phyloP scores from a whole-genome alignment of 2,113 vertebrate genomes.

The Albula goreensis region DNA sequence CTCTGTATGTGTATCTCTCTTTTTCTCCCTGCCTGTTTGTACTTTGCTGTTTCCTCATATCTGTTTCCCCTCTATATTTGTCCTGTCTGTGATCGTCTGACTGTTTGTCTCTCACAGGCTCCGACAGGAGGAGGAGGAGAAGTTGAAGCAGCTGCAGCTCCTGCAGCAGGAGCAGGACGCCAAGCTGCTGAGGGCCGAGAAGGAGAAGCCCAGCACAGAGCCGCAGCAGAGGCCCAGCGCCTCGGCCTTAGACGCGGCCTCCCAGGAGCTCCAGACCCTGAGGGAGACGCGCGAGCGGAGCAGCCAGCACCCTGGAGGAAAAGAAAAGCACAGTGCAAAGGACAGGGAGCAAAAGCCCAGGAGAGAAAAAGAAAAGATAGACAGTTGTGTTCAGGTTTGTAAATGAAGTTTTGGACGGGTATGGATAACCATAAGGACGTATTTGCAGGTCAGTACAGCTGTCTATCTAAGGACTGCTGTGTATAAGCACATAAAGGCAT shows the following conservation, averaged over 20 bases:
- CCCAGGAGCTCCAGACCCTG: constrained; percentile 64
- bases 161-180: constrained; percentile 61
- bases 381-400: neutral
- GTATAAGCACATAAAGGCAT: neutral
- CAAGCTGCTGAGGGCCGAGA: constrained; percentile 31
- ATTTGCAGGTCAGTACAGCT: neutral
- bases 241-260: constrained; percentile 57
- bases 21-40: neutral
- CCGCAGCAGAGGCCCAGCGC: constrained; percentile 14
- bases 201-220: constrained; percentile 28
- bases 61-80: neutral
- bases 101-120: constrained; percentile 45
- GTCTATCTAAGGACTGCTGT: neutral
- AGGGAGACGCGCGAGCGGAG: constrained; percentile 56
- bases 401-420: neutral
- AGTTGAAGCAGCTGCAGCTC: constrained; percentile 58
- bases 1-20: neutral
- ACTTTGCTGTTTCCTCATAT: neutral
- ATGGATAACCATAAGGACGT: neutral
- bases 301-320: constrained; percentile 54
- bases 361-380: neutral
- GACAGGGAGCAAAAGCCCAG: neutral
- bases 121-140: constrained; percentile 62
- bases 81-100: neutral
- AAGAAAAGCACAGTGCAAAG: neutral